These are phyloP conservation scores for Xiphophorus couchianus DNA, from an alignment of 2,113 vertebrate genomes.

Conservation along the genomic window DNA sequence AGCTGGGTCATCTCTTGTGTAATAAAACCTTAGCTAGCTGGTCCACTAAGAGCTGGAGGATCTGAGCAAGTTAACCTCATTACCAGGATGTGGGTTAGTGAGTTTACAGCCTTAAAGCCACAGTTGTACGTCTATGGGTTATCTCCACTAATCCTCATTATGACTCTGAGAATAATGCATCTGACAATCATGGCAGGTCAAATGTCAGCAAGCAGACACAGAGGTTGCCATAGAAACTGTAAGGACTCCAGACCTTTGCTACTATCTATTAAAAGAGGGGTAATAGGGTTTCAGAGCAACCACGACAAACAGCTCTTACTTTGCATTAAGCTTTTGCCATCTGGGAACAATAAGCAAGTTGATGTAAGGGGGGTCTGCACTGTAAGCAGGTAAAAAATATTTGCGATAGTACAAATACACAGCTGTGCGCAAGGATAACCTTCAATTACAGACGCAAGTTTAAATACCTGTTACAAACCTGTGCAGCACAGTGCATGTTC, in stretches of 20 bases:
- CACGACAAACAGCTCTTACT: conserved; percentile 55
- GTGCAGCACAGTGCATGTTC: conserved; percentile 21
- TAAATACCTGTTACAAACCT: conserved; percentile 32
- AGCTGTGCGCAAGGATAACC: not conserved
- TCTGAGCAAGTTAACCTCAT: conserved; percentile 58
- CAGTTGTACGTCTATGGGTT: conserved; percentile 42
- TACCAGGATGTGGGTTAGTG: conserved; percentile 67
- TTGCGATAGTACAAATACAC: not conserved
- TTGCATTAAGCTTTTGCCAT: conserved; percentile 37
- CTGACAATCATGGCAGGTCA: conserved; percentile 63
- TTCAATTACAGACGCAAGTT: not conserved
- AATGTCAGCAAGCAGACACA: conserved; percentile 67
- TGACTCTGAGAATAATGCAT: conserved; percentile 59
- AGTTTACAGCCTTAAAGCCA: conserved; percentile 60
- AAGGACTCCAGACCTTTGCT: conserved; percentile 41
- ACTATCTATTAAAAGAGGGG: conserved; percentile 32
- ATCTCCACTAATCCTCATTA: conserved; percentile 73
- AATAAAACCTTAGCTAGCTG: conserved; percentile 9
- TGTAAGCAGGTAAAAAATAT: conserved; percentile 2
- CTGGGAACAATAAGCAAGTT: conserved; percentile 28
- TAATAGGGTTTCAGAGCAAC: conserved; percentile 29
- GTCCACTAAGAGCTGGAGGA: conserved; percentile 29
- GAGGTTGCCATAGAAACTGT: conserved; percentile 57
- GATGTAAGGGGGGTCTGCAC: conserved; percentile 5
- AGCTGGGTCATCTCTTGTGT: not conserved